Conservation (phyloP, 2,888 invertebrate species). For the Agrotis ipsilon region DNA sequence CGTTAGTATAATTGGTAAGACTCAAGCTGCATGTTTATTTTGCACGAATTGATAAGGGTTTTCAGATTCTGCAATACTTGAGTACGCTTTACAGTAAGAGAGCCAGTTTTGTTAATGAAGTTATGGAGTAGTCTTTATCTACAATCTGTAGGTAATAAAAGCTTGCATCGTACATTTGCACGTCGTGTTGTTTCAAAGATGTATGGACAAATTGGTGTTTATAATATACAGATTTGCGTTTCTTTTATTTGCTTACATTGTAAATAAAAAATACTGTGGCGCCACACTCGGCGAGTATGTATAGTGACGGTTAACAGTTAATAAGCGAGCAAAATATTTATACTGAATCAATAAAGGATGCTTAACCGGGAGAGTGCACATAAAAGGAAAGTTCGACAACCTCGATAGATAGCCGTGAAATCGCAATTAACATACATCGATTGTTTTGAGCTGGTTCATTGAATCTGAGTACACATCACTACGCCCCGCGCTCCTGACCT, state of each 20-base stretch:
- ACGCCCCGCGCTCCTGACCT: conserved; percentile 71
- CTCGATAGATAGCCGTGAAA: conserved; percentile 79
- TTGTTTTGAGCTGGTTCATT: conserved; percentile 78
- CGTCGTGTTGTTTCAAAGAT: conserved; percentile 14
- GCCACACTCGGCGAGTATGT: neutral
- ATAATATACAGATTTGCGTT: conserved; percentile 10
- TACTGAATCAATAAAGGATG: conserved; percentile 60
- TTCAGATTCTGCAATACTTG: conserved; percentile 78
- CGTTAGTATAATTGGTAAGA: conserved; percentile 87
- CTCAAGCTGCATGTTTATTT: conserved; percentile 78
- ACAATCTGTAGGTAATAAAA: conserved; percentile 33
- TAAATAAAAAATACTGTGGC: conserved; percentile 42
- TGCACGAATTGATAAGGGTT: conserved; percentile 83
- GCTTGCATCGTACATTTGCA: conserved; percentile 15
- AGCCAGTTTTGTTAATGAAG: conserved; percentile 59
- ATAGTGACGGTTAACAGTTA: conserved; percentile 39
- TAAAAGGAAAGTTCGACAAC: conserved; percentile 81
- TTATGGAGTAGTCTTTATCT: conserved; percentile 54
- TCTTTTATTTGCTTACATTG: conserved; percentile 19
- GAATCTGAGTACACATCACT: conserved; percentile 69
- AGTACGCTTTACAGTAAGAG: conserved; percentile 65
- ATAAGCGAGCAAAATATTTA: conserved; percentile 60
- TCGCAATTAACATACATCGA: conserved; percentile 81
- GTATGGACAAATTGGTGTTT: conserved; percentile 28
- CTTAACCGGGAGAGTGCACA: conserved; percentile 68